phyloP scores from a whole-genome alignment of 2,888 invertebrate genomes.

The Anarsia innoxiella region DNA sequence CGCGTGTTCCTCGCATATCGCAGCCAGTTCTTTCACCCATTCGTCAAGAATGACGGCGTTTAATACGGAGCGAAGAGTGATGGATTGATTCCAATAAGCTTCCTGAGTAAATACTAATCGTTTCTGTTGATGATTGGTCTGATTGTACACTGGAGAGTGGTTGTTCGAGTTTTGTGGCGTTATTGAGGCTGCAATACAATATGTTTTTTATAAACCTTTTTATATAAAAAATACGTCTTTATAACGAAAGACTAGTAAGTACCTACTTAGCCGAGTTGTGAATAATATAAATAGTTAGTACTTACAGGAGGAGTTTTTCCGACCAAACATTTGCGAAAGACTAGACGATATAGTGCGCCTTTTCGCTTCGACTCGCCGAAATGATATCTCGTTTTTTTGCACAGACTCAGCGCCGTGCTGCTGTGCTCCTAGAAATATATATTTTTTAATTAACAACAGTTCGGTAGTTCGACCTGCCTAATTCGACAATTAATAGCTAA shows the following conservation, averaged over 20 bases:
- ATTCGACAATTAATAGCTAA: too few species aligned
- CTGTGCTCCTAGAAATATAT: neutral
- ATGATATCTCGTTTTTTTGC: constrained; percentile 69
- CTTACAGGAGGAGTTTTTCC: constrained; percentile 69
- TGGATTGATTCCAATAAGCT: constrained; percentile 63
- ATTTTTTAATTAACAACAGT: too few species aligned
- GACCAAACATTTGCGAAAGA: constrained; percentile 84
- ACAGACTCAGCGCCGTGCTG: too few species aligned
- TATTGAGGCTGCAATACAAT: too few species aligned
- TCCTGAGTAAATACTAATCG: constrained; percentile 56
- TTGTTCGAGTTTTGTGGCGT: constrained; percentile 28
- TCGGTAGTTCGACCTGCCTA: too few species aligned
- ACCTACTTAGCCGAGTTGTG: neutral
- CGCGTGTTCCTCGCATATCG: constrained; percentile 95
- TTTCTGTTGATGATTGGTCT: too few species aligned
- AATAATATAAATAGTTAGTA: constrained; percentile 14
- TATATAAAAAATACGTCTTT: too few species aligned
- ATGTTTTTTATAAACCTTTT: too few species aligned
- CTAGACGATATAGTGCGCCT: constrained; percentile 84
- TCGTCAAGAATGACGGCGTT: constrained; percentile 93
- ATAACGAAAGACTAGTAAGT: neutral
- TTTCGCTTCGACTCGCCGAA: constrained; percentile 80
- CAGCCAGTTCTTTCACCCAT: constrained; percentile 96
- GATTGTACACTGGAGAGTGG: too few species aligned
- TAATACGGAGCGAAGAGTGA: constrained; percentile 53